A percentile compares a stretch with the other conserved stretches of the same genome.
Conservation (phyloP, 2,888 invertebrate species). For the Epicampocera succincta region DNA sequence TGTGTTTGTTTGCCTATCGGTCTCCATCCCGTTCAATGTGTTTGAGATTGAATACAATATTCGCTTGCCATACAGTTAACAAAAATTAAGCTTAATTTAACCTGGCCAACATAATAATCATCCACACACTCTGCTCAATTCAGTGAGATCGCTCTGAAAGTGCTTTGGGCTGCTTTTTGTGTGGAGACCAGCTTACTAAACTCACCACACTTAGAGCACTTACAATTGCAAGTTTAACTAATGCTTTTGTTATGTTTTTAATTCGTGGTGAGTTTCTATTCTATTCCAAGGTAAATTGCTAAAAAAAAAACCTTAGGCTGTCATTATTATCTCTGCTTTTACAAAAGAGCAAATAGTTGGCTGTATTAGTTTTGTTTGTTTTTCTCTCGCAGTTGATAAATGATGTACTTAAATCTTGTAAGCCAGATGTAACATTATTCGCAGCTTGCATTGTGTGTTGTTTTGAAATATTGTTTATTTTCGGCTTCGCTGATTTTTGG, state of each 20-base stretch:
- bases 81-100: constrained; percentile 64
- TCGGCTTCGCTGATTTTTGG: constrained; percentile 70
- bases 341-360: background rate
- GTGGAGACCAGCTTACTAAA: constrained; percentile 43
- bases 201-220: constrained; percentile 59
- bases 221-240: constrained; percentile 48
- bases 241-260: constrained; percentile 46
- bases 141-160: constrained; percentile 26
- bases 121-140: constrained; percentile 44
- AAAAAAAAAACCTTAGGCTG: constrained; percentile 21
- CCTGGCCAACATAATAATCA: constrained; percentile 59
- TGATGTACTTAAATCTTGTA: constrained; percentile 27
- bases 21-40: constrained; percentile 25
- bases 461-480: constrained; percentile 54
- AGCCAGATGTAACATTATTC: constrained; percentile 45
- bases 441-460: constrained; percentile 44
- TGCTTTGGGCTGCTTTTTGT: constrained; percentile 1
- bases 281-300: constrained; percentile 70
- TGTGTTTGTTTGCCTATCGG: constrained; percentile 18
- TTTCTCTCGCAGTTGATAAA: constrained; percentile 34
- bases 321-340: constrained; percentile 17
- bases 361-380: constrained; percentile 18
- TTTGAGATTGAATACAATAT: constrained; percentile 38
- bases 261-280: constrained; percentile 59
- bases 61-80: constrained; percentile 61